phyloP scores from a whole-genome alignment of 2,113 vertebrate species.

The Syngnathus typhle region DNA sequence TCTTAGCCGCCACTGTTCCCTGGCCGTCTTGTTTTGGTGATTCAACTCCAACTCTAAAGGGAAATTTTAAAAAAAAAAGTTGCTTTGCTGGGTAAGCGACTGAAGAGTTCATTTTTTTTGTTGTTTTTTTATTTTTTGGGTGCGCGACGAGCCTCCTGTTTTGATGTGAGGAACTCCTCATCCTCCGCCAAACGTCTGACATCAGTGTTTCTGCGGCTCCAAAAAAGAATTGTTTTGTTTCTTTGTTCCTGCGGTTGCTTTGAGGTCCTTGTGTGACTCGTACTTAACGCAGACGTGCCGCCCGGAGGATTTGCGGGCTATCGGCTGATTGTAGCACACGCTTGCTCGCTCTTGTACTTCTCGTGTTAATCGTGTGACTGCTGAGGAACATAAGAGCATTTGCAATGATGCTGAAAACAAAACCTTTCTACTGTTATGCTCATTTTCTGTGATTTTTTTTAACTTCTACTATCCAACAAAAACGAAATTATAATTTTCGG shows the following conservation, averaged over 20 bases:
- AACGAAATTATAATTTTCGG: too few relatives aligned
- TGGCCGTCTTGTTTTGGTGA: background rate
- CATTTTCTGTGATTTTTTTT: too few relatives aligned
- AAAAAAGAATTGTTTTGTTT: background rate
- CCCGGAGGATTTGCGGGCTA: background rate
- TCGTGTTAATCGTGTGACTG: background rate
- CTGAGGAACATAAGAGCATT: background rate
- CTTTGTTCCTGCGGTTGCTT: conserved; percentile 6
- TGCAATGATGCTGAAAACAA: background rate
- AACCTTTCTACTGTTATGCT: too few relatives aligned
- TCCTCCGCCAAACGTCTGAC: background rate
- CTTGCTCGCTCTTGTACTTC: background rate
- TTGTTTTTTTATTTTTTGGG: background rate
- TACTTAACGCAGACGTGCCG: background rate
- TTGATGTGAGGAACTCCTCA: conserved; percentile 5
- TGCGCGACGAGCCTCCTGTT: background rate
- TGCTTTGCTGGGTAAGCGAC: background rate
- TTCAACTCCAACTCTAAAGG: background rate
- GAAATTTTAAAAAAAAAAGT: background rate
- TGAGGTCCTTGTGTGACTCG: background rate
- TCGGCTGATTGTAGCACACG: background rate
- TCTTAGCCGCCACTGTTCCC: background rate
- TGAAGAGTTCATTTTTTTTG: background rate
- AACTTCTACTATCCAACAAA: too few relatives aligned
- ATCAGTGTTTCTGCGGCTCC: conserved; percentile 1